Evolutionary conservation across 2,797 vertebrate genomes (phyloP).

Genomic region (Cetoscarus ocellatus): DNA sequence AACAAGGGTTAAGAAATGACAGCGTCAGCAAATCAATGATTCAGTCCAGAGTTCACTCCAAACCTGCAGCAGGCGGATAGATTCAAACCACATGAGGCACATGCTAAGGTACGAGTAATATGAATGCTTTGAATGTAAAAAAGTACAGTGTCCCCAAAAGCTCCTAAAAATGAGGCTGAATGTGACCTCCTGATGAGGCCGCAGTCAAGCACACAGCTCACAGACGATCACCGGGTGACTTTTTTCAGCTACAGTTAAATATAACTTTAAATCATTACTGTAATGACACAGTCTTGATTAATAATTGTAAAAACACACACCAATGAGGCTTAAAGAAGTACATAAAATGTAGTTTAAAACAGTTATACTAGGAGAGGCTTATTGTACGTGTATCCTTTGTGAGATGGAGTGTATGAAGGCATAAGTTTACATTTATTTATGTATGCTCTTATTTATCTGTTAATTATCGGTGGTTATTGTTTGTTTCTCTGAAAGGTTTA

Average conservation of each 20-base stretch:
- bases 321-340: no score
- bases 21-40: conserved; percentile 30
- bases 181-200: conserved; percentile 12
- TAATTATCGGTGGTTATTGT: no score
- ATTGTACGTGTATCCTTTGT: no score
- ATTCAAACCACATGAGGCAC: not conserved
- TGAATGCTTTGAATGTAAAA: not conserved
- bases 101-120: not conserved
- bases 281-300: not conserved
- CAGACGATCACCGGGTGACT: conserved; percentile 2
- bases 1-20: conserved; percentile 12
- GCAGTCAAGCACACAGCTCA: conserved; percentile 19
- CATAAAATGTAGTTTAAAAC: no score
- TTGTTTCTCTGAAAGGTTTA: no score
- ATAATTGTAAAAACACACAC: not conserved
- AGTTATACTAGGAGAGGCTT: no score
- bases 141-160: not conserved
- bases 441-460: no score
- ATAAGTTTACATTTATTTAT: no score
- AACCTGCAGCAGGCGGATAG: conserved; percentile 10
- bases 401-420: no score
- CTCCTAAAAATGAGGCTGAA: not conserved
- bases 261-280: conserved; percentile 3
- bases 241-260: conserved; percentile 20
- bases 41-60: conserved; percentile 51